Conservation (phyloP, 2,888 invertebrate species). For the Acholoe squamosa region DNA sequence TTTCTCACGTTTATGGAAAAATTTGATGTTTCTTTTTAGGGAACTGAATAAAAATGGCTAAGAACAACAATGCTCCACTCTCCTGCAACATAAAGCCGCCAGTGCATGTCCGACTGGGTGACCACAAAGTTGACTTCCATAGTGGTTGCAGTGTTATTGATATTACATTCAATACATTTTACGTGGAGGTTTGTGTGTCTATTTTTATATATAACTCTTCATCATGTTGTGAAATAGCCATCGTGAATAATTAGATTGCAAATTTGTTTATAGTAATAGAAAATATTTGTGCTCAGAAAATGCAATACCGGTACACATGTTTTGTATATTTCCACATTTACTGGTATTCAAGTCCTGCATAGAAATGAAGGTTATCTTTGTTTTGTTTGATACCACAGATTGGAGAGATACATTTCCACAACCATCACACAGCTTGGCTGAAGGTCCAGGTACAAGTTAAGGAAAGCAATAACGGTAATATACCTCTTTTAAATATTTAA, state of each 20-base stretch:
- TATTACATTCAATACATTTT: constrained; percentile 78
- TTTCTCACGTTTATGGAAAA: no score
- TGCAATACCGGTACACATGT: no score
- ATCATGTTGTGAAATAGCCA: no score
- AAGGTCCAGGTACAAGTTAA: constrained; percentile 70
- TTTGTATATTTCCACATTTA: no score
- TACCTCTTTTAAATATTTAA: background rate
- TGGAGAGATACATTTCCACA: constrained; percentile 80
- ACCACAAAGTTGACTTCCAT: constrained; percentile 74
- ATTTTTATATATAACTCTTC: no score
- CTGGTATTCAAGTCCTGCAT: no score
- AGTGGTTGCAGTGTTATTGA: constrained; percentile 80
- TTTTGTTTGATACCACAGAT: constrained; percentile 32
- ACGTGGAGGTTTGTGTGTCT: constrained; percentile 76
- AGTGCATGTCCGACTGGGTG: constrained; percentile 75
- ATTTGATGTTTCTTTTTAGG: background rate
- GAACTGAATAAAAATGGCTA: background rate
- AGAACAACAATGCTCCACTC: background rate
- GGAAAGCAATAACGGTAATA: constrained; percentile 47
- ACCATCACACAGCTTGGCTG: constrained; percentile 79
- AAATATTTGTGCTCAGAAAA: no score
- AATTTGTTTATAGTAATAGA: no score
- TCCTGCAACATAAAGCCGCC: constrained; percentile 71
- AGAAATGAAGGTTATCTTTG: background rate
- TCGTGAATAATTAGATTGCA: no score